Evolutionary conservation across 2,797 vertebrate species (phyloP).

Genomic region (Falco concolor): DNA sequence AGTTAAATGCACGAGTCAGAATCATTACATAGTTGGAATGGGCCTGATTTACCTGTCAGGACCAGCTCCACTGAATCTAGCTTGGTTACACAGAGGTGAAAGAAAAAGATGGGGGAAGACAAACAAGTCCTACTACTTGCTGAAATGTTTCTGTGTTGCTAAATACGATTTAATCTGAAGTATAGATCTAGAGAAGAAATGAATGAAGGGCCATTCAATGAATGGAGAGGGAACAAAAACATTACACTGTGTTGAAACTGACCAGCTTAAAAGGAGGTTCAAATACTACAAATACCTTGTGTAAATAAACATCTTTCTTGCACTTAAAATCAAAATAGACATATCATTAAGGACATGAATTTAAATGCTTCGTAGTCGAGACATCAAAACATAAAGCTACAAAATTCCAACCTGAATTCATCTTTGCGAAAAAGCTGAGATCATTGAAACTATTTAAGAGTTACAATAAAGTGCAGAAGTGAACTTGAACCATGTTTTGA

Average conservation of each 20-base stretch:
- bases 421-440: not conserved
- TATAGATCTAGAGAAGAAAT: not conserved
- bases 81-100: not conserved
- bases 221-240: not conserved
- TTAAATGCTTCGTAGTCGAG: not conserved
- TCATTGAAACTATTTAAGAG: not conserved
- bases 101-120: not conserved
- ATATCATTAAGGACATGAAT: not conserved
- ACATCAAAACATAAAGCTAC: not conserved
- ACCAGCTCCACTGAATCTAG: constrained; percentile 1
- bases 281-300: not conserved
- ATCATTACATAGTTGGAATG: not conserved
- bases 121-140: constrained; percentile 9
- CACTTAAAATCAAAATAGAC: not conserved
- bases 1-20: not conserved
- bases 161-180: constrained; percentile 21
- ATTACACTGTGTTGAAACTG: not conserved
- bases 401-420: not conserved
- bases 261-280: not conserved
- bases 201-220: not conserved
- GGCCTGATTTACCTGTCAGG: constrained; percentile 15
- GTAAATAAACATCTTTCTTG: not conserved
- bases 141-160: not conserved
- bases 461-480: not conserved
- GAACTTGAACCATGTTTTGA: not conserved